These are phyloP conservation scores for Dromius quadrimaculatus DNA, from an alignment of 2,888 invertebrate species.

Conservation along the genomic window DNA sequence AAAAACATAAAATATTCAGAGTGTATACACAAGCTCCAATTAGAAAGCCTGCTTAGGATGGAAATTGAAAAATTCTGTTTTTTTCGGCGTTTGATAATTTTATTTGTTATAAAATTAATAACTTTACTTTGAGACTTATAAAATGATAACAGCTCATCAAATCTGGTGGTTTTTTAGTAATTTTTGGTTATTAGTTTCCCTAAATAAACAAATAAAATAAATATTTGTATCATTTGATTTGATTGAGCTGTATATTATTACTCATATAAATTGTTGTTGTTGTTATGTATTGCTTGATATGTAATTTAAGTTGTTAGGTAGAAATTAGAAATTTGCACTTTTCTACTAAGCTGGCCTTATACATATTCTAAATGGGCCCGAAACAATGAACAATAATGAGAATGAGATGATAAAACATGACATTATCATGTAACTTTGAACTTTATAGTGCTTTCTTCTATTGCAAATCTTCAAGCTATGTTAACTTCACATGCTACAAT, in stretches of 20 bases:
- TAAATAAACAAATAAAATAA: slow-evolving; percentile 55
- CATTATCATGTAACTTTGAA: slow-evolving; percentile 61
- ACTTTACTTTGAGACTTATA: slow-evolving; percentile 17
- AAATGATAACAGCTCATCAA: slow-evolving; percentile 21
- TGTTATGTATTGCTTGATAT: slow-evolving; percentile 27
- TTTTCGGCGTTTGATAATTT: slow-evolving; percentile 14
- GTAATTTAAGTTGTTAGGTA: too few relatives aligned
- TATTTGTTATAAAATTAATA: slow-evolving; percentile 30
- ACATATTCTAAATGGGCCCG: slow-evolving; percentile 59
- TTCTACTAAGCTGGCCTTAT: slow-evolving; percentile 57
- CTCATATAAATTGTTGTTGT: slow-evolving; percentile 23
- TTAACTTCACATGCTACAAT: slow-evolving; percentile 66
- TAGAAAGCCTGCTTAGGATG: slow-evolving; percentile 37
- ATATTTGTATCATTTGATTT: slow-evolving; percentile 17
- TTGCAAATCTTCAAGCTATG: slow-evolving; percentile 67
- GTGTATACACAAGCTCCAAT: slow-evolving; percentile 19
- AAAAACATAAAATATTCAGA: slow-evolving; percentile 2
- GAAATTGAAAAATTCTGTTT: slow-evolving; percentile 37
- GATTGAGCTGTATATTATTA: slow-evolving; percentile 31
- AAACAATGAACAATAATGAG: slow-evolving; percentile 62
- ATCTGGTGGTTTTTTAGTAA: neutral
- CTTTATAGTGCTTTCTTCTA: slow-evolving; percentile 67
- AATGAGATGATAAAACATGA: slow-evolving; percentile 49
- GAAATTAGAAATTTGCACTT: slow-evolving; percentile 58
- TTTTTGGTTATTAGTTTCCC: slow-evolving; percentile 49